Evolutionary conservation across 2,113 vertebrate species (phyloP).

Genomic region (Astatotilapia flaviijosephi): DNA sequence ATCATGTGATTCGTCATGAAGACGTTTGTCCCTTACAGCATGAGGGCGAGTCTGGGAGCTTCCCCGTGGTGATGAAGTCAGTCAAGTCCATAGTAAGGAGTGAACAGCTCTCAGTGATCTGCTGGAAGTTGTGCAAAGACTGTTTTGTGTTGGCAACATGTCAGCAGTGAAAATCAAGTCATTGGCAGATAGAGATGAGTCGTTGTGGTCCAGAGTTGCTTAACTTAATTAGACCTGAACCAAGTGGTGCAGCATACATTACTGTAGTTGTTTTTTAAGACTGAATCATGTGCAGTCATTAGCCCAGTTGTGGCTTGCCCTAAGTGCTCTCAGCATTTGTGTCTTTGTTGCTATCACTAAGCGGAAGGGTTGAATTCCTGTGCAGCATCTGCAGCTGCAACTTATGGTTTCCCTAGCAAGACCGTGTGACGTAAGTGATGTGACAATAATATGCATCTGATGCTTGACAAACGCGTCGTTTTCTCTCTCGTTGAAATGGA

Average conservation of each 20-base stretch:
- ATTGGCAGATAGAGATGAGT: background rate
- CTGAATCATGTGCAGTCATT: background rate
- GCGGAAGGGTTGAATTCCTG: slow-evolving; percentile 20
- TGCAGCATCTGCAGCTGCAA: slow-evolving; percentile 11
- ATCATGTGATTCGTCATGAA: background rate
- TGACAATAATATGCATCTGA: background rate
- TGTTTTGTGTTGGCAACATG: background rate
- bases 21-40: background rate
- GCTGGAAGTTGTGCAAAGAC: background rate
- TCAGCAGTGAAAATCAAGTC: background rate
- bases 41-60: background rate
- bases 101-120: background rate
- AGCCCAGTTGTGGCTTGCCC: slow-evolving; percentile 14
- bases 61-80: background rate
- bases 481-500: background rate
- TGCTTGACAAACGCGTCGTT: background rate
- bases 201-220: background rate
- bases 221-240: background rate
- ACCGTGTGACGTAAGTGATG: background rate
- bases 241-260: background rate
- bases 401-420: background rate
- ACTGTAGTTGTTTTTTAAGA: background rate
- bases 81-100: background rate
- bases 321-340: background rate
- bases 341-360: background rate